These are phyloP conservation scores for Canis aureus DNA, from an alignment of 2,113 vertebrate species.

Conservation along the genomic window DNA sequence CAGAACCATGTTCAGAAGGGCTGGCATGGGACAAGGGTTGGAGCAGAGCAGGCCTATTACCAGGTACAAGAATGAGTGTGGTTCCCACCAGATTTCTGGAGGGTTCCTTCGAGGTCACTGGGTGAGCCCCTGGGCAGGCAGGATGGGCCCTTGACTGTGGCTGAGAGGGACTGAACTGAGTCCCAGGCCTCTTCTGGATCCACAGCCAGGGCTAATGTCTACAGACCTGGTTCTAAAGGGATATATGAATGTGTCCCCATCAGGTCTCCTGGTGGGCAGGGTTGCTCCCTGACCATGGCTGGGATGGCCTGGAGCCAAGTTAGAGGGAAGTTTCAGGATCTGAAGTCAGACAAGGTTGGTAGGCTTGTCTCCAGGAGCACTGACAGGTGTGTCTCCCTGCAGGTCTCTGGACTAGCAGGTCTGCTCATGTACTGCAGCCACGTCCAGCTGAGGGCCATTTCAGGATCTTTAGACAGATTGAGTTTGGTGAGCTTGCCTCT, in stretches of 20 bases:
- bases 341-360: neutral
- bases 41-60: neutral
- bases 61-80: neutral
- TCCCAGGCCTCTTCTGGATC: neutral
- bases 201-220: neutral
- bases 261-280: neutral
- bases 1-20: neutral
- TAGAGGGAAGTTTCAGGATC: neutral
- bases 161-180: neutral
- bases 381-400: neutral
- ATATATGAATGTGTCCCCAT: neutral
- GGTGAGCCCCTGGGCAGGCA: neutral
- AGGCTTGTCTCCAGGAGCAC: neutral
- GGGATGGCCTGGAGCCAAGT: neutral
- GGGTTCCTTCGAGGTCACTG: neutral
- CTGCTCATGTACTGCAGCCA: neutral
- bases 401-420: neutral
- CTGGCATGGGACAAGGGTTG: neutral
- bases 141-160: neutral
- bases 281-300: neutral
- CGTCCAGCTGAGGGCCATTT: neutral
- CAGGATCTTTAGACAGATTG: neutral
- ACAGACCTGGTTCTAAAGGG: neutral
- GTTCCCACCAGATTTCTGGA: neutral
- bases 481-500: neutral